Conservation (phyloP, 2,888 invertebrate species). For the Drosophila kuntzei region DNA sequence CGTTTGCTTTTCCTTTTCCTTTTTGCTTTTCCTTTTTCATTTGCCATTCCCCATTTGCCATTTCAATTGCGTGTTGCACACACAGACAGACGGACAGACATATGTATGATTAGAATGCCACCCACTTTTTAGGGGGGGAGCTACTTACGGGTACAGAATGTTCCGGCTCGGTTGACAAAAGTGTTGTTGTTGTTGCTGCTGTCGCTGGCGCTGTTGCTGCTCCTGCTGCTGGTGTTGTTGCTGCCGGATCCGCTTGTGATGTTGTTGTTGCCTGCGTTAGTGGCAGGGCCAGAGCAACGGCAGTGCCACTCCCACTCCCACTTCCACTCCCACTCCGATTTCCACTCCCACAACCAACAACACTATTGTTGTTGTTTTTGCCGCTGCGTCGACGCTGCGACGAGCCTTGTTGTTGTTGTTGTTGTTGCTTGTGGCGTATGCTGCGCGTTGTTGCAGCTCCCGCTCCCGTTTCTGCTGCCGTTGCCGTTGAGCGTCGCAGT, state of each 20-base stretch:
- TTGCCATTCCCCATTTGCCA: conserved; percentile 20
- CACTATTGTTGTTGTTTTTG: conserved; percentile 37
- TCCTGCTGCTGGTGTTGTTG: conserved; percentile 70
- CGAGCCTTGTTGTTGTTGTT: conserved; percentile 54
- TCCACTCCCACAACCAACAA: conserved; percentile 51
- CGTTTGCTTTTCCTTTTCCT: conserved; percentile 10
- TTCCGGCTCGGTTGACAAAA: conserved; percentile 86
- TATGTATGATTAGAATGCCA: conserved; percentile 1
- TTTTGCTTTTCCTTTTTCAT: conserved; percentile 12
- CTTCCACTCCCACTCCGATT: conserved; percentile 32
- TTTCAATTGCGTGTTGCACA: conserved; percentile 17
- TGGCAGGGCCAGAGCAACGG: conserved; percentile 85
- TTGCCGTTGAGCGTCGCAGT: conserved; percentile 67
- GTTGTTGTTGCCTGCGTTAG: conserved; percentile 77
- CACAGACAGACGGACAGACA: conserved; percentile 2
- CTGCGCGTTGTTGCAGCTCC: conserved; percentile 43
- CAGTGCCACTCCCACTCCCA: conserved; percentile 38
- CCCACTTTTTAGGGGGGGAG: conserved; percentile 1
- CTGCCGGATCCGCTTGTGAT: conserved; percentile 54
- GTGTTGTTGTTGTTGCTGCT: conserved; percentile 68
- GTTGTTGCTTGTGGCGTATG: conserved; percentile 35
- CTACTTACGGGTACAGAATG: conserved; percentile 86
- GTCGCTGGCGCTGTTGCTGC: conserved; percentile 73
- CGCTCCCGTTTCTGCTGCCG: conserved; percentile 66
- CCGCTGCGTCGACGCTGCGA: conserved; percentile 68